A percentile compares a stretch with the other conserved stretches of the same genome.
Evolutionary conservation across 2,888 invertebrate genomes (phyloP).

Genomic region (Hetaerina titia): DNA sequence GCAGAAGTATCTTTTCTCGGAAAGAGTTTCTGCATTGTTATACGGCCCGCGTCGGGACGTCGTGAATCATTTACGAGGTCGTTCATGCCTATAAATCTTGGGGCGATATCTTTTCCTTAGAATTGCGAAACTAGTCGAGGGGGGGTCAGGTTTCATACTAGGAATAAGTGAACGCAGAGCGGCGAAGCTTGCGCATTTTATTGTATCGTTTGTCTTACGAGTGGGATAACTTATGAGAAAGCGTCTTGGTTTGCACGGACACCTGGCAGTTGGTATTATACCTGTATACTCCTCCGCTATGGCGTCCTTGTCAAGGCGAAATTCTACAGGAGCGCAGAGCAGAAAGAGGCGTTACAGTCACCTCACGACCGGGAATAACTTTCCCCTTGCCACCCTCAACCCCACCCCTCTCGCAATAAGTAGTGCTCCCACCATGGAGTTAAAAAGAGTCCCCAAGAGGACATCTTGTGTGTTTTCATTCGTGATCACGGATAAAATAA

Average conservation of each 20-base stretch:
- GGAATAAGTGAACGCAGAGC: neutral
- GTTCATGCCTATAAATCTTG: neutral
- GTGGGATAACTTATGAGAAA: neutral
- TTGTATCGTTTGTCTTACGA: neutral
- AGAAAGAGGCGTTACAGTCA: neutral
- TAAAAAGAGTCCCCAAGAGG: neutral
- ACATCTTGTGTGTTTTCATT: too few relatives aligned
- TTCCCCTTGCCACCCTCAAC: neutral
- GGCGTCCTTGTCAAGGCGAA: constrained; percentile 35
- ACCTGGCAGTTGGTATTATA: neutral
- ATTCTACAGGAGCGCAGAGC: neutral
- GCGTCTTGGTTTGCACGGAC: neutral
- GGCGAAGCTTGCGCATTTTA: neutral
- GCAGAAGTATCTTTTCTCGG: neutral
- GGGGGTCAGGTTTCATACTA: neutral
- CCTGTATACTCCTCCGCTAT: neutral
- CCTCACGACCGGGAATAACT: neutral
- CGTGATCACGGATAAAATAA: too few relatives aligned
- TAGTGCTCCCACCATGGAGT: neutral
- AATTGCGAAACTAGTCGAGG: neutral
- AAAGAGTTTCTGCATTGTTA: neutral
- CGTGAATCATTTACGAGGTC: neutral
- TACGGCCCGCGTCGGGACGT: neutral
- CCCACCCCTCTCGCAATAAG: neutral
- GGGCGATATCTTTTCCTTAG: neutral